Evolutionary conservation across 1,140 invertebrate species (phyloP).

Genomic region (Drosophila subobscura): DNA sequence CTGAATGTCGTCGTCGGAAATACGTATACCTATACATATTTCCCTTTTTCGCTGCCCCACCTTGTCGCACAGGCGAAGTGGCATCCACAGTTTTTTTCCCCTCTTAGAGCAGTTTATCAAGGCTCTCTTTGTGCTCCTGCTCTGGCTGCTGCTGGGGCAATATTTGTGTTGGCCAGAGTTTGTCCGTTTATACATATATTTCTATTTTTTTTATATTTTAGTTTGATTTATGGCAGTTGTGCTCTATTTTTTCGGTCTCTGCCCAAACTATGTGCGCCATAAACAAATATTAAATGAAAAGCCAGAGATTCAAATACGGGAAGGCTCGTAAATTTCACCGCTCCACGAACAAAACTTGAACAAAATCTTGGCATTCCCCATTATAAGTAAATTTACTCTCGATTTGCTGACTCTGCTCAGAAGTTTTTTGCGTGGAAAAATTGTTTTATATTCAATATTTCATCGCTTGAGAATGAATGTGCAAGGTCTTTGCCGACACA

Average conservation of each 20-base stretch:
- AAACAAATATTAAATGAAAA: constrained; percentile 37
- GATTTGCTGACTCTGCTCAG: neutral
- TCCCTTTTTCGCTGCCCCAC: neutral
- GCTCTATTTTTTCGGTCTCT: constrained; percentile 29
- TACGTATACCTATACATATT: constrained; percentile 36
- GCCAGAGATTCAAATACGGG: constrained; percentile 8
- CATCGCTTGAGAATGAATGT: too few relatives aligned
- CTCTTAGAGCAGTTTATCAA: constrained; percentile 44
- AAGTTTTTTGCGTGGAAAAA: neutral
- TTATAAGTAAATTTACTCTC: constrained; percentile 9
- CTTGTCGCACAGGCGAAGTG: constrained; percentile 24
- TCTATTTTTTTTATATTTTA: constrained; percentile 8
- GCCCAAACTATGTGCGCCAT: constrained; percentile 34
- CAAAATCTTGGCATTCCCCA: constrained; percentile 1
- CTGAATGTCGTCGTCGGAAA: constrained; percentile 53
- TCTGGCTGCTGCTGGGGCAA: constrained; percentile 2
- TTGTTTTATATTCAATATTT: neutral
- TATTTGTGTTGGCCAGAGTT: constrained; percentile 15
- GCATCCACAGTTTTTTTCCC: constrained; percentile 24
- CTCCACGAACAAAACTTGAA: neutral
- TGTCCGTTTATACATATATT: constrained; percentile 3
- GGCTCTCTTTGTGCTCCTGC: constrained; percentile 15
- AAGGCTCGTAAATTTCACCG: constrained; percentile 19
- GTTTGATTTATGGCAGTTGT: constrained; percentile 44
- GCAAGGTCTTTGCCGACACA: too few relatives aligned